Evolutionary conservation across 92 coral and sea anemone genomes (phyloP), one percentile per base, ranked within the genome.

Genomic region (Meandrina meandrites): DNA sequence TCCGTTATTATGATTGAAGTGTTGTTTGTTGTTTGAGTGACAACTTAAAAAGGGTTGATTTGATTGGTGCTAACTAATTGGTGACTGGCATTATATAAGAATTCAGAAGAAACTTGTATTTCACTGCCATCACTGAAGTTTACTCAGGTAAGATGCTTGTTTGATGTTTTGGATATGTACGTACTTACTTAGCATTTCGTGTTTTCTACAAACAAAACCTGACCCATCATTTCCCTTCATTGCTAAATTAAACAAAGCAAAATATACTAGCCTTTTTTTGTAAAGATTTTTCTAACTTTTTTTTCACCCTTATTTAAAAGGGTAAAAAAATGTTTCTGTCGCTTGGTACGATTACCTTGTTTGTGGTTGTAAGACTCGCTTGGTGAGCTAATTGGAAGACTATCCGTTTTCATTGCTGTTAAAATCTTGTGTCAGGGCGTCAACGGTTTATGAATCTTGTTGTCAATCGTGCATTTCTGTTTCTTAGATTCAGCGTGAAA

Each of bases 51-150:
- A 71, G 78, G 19, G 10, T 31, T 13, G 27, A 48, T 42, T 68
- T 82, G 78, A 82, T 82, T 82, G 86, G 86, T 12, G 69, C n/a
- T 69, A 35, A 53, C 30, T 30, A 57, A 17, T 12, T 35, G 45
- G 36, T 47, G 42, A 32, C 62, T 30, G n/a, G 85, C 36, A 58
- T 30, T 48, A 66, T 45, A 68, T 82, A 82, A 82, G 78, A 82
- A 48, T 67, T 9, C 47, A 16, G 50, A 9, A 13, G 12, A 35
- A 18, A 4, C 50, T 34, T 71, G 76, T 8, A 32, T 35, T 18
- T 37, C 48, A 75, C 15, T 34, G 24, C 76, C 56, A 45, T 18
- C 34, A 48, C 51, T 45, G 22, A 75, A 37, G 79, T 19, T 12
- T 75, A 22, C 14, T 40, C 54, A 27, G 53, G 79, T 47, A 40